Evolutionary conservation across 2,888 invertebrate genomes (phyloP), one percentile per base, ranked within the genome.

Genomic region (Phragmatobia fuliginosa): DNA sequence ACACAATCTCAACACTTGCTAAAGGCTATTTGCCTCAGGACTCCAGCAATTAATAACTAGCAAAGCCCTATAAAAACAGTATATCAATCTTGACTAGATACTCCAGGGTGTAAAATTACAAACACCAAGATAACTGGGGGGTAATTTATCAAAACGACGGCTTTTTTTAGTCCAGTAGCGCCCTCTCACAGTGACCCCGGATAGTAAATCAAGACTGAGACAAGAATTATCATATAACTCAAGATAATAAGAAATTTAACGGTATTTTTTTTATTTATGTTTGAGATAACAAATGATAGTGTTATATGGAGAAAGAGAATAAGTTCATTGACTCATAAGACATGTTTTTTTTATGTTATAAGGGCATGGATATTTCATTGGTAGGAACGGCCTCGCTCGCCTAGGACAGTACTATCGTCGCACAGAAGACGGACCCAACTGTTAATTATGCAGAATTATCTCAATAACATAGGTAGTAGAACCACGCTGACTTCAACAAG

Each of bases 151-250:
- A 93, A 88, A 86, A 88, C 87, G 90, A 89, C 85, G 85, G 84
- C 85, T 85, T 91, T 87, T 90, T 89, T 88, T 79, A 85, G 82
- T 82, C 76, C 81, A 73, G 71, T 78, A 80, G 78, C 75, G 72
- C 73, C 87, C 88, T 86, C 85, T 88, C 77, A 85, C 81, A 86
- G 81, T 88, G 90, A 90, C 90, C 90, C 87, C 83, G 84, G 82
- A 85, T 75, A 88, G 88, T 94, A 93, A 94, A 94, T 94, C 92
- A 93, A 83, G 76, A 75, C 76, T 76, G 89, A 79, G 91, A 92
- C 92, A 88, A 84, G 89, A 92, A 92, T 94, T 92, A 93, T 93
- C 91, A 92, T 92, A 92, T 91, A 92, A 91, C 89, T 90, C 90
- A 87, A 91, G 93, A 93, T 94, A 91, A 90, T 90, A 83, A 86